Base-by-base conservation (phyloP, 1,140 invertebrate species). In the Drosophila repleta region DNA sequence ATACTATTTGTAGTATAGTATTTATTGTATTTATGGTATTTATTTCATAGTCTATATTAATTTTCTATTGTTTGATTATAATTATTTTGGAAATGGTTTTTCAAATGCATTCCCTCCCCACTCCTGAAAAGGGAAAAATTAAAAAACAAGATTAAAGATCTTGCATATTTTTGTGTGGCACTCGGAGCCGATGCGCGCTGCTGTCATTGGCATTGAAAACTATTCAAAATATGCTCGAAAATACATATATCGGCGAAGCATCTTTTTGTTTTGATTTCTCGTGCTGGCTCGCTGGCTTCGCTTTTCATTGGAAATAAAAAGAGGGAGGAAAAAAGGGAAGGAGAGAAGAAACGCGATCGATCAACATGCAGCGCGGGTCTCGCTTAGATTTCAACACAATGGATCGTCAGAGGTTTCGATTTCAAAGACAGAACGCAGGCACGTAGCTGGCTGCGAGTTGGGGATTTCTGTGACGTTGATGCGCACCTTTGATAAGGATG, bases 351-450 rank as follows among this genome's bases (percentile, higher is more conserved):
- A 41, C 55, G 61, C 78, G 77, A 85, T 85, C 81, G 82, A 85
- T 85, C 81, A 85, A 83, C 70, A 85, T 85, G 78, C 81, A 81
- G 55, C 80, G 62, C 73, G 52, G 76, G 53, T 45, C 46, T 49
- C 52, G 78, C 67, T 87, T 81, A 82, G 82, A 87, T 85, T 87
- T 87, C 83, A 87, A 85, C 74, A 85, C 81, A 85, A 85, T 85
- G 82, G 80, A 48, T 48, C 57, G 63, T 58, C 66, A 61, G 78
- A 21, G 79, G 81, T 85, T 85, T 85, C 81, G 82, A 85, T 85
- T 85, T 85, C 81, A 87, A 85, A 85, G 82, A 51, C 74, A 67
- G 57, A 58, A 74, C 60, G 62, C 58, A 61, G 64, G 68, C 80
- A 84, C 81, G 80, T 80, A 82, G 75, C 52, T 56, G 41, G 64